Evolutionary conservation across 2,888 invertebrate genomes (phyloP).

Genomic region (Eumacrocentrus americanus): DNA sequence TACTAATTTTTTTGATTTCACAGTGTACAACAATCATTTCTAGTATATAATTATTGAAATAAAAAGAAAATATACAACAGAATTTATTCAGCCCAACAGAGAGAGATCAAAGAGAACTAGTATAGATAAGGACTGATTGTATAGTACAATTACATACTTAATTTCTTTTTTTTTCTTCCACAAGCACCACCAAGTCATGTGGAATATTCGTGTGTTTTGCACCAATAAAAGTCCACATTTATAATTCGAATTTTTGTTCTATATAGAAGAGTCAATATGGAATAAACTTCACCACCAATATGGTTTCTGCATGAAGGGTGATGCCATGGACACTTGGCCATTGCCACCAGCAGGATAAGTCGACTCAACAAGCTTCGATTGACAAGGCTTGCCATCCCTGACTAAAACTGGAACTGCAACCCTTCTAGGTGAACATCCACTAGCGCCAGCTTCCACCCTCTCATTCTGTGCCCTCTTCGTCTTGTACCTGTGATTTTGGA

Average conservation of each 20-base stretch:
- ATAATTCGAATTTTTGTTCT: neutral
- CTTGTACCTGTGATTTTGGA: slow-evolving; percentile 97
- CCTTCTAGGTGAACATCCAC: slow-evolving; percentile 82
- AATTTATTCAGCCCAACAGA: too few relatives aligned
- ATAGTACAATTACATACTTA: slow-evolving; percentile 42
- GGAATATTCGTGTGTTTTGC: slow-evolving; percentile 3
- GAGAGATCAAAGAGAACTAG: neutral
- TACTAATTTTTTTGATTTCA: too few relatives aligned
- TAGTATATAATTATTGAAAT: too few relatives aligned
- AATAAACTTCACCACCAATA: slow-evolving; percentile 66
- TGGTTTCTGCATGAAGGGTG: slow-evolving; percentile 55
- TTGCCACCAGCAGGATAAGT: slow-evolving; percentile 39
- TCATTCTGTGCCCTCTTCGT: slow-evolving; percentile 97
- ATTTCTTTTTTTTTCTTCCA: too few relatives aligned
- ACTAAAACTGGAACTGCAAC: slow-evolving; percentile 95
- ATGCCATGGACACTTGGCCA: slow-evolving; percentile 55
- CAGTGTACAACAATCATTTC: too few relatives aligned
- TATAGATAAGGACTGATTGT: slow-evolving; percentile 38
- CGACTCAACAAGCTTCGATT: slow-evolving; percentile 60
- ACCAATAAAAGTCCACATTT: slow-evolving; percentile 4
- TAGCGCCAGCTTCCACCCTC: slow-evolving; percentile 73
- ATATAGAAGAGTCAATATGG: neutral
- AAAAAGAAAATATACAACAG: too few relatives aligned
- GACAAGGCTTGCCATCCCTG: slow-evolving; percentile 91
- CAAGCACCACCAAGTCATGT: slow-evolving; percentile 1